Evolutionary conservation across 1,140 invertebrate species (phyloP), one percentile per base, ranked within the genome.

Genomic region (Theocolax elegans): DNA sequence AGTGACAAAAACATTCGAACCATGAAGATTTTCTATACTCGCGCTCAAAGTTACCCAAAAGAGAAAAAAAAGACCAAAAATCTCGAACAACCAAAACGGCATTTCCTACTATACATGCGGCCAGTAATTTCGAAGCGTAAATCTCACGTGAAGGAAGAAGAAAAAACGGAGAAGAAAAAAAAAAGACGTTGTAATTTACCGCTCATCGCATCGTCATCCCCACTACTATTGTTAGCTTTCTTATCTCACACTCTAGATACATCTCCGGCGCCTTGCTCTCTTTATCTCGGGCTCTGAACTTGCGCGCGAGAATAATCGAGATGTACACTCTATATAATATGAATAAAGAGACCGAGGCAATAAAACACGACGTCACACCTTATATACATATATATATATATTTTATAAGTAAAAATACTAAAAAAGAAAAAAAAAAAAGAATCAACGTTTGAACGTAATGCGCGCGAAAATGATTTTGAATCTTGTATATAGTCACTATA

Each of bases 241-340:
- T 65, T 65, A 65, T 65, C 63, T 65, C 35, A 4, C 12, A 25
- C 10, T 51, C 23, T 42, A n/a, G 15, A 9, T 29, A 15, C 42
- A 49, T 3, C 17, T 31, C 13, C 31, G 13, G n/a, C 51, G 29
- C 27, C n/a, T 65, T 63, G 25, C 35, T 40, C 63, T 25, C 48
- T 65, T 54, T 65, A 65, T 54, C 49, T 53, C 12, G 4, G 35
- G 15, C 49, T 53, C 27, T 63, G 31, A 49, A 64, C 31, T 53
- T 29, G 48, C 27, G 19, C n/a, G 2, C 31, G 23, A 53, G 31
- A 38, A 64, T 53, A 17, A 64, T 17, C 62, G 62, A 64, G 48
- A 51, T 21, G 19, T 13, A 23, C 21, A 19, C 4, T 2, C 7
- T 1, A 17, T 17, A 46, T 29, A 19, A 9, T n/a, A n/a, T n/a